These are phyloP conservation scores for Zosterops hypoxanthus DNA, from an alignment of 2,113 vertebrate species.

Conservation along the genomic window DNA sequence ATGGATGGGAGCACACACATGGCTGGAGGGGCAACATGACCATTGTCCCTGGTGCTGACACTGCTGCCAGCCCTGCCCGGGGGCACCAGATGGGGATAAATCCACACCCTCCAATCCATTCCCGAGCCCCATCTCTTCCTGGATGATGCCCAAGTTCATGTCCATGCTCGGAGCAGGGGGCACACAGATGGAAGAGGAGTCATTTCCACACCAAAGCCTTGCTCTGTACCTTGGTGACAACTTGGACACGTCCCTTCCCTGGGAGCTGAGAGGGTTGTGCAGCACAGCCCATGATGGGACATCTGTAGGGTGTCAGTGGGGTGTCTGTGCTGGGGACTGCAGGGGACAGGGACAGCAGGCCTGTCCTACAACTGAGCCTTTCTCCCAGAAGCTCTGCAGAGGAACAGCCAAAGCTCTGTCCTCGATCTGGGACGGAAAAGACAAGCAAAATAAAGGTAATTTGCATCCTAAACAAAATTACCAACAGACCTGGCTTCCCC, in stretches of 20 bases:
- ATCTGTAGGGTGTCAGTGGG: fast-evolving
- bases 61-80: not conserved
- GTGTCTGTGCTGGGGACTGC: not conserved
- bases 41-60: fast-evolving
- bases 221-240: fast-evolving
- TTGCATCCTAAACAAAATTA: not conserved
- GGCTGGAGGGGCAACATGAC: fast-evolving
- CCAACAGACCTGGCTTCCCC: fast-evolving
- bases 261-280: fast-evolving
- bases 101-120: not conserved
- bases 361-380: fast-evolving
- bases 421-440: not conserved
- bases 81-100: not conserved
- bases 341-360: not conserved
- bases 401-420: not conserved
- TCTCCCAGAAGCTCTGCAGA: not conserved
- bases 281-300: fast-evolving
- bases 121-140: not conserved
- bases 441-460: fast-evolving
- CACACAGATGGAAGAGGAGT: fast-evolving
- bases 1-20: fast-evolving
- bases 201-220: fast-evolving
- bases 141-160: fast-evolving
- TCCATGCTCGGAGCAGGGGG: fast-evolving
- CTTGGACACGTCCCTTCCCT: fast-evolving